phyloP scores from a whole-genome alignment of 2,888 invertebrate species.

The Parnassius mnemosyne region DNA sequence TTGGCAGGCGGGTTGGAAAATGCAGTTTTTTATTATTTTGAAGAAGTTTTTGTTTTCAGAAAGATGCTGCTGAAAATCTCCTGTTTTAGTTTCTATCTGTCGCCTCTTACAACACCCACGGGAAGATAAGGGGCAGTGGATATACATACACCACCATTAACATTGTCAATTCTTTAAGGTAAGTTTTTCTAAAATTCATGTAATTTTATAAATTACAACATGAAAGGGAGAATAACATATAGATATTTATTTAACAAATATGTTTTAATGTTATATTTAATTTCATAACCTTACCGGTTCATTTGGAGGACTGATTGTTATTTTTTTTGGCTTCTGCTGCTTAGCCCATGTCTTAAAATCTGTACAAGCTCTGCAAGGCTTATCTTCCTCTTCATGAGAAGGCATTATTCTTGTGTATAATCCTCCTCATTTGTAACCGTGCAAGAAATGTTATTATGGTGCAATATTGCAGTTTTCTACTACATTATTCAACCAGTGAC shows the following conservation, averaged over 20 bases:
- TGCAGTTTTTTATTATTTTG: no score
- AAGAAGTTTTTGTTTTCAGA: no score
- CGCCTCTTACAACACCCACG: no score
- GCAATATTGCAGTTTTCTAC: not conserved
- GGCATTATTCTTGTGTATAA: constrained; percentile 48
- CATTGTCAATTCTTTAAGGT: no score
- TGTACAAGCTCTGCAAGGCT: constrained; percentile 85
- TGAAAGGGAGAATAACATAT: constrained; percentile 10
- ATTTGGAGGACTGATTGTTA: constrained; percentile 33
- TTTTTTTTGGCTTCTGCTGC: constrained; percentile 69
- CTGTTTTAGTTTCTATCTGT: no score
- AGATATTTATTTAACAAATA: not conserved
- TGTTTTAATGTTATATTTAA: not conserved
- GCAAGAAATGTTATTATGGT: constrained; percentile 5
- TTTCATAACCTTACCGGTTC: constrained; percentile 47
- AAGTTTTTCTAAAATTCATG: no score
- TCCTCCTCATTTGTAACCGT: constrained; percentile 21
- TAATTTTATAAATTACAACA: no score
- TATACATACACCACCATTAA: no score
- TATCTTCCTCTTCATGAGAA: constrained; percentile 67
- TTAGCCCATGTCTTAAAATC: constrained; percentile 88
- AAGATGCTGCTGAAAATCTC: no score
- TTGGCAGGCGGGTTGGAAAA: no score
- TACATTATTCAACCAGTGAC: no score
- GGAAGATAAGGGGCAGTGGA: no score